A percentile compares a stretch with the other conserved stretches of the same genome.
Conservation (phyloP, 2,797 vertebrate genomes). For the Microchirus variegatus region DNA sequence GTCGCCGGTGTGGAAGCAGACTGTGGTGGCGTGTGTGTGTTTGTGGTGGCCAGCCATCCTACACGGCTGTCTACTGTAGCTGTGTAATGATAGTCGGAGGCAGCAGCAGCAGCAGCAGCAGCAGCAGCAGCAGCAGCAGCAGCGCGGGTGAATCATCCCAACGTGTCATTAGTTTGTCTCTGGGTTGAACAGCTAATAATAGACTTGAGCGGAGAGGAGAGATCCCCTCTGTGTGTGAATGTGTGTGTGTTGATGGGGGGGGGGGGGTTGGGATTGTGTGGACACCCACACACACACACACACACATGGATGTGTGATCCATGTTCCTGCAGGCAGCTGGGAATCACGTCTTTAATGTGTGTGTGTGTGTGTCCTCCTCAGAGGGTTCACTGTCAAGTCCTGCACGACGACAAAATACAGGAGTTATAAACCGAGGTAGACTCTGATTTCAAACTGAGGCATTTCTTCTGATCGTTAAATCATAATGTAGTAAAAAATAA, state of each 20-base stretch:
- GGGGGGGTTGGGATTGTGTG: conserved; percentile 36
- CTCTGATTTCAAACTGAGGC: too few species aligned
- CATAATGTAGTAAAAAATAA: too few species aligned
- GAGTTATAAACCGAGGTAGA: too few species aligned
- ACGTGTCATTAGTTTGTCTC: conserved; percentile 87
- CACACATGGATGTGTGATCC: conserved; percentile 26
- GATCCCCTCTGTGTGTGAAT: conserved; percentile 70
- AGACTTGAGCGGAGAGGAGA: conserved; percentile 76
- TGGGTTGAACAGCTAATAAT: conserved; percentile 87
- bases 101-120: too few species aligned
- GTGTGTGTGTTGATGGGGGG: conserved; percentile 49
- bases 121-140: too few species aligned
- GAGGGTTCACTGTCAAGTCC: conserved; percentile 4
- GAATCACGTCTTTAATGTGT: conserved; percentile 44
- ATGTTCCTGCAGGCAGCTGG: conserved; percentile 52
- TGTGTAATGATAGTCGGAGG: conserved; percentile 65
- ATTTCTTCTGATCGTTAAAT: too few species aligned
- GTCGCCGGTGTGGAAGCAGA: conserved; percentile 23
- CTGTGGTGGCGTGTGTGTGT: conserved; percentile 26
- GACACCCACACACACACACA: neutral
- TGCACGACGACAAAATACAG: neutral
- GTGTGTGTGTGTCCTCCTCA: neutral
- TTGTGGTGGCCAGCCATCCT: conserved; percentile 51
- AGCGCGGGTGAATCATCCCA: conserved; percentile 78
- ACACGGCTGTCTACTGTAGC: conserved; percentile 59